phyloP scores from a whole-genome alignment of 2,797 vertebrate genomes.

The Cirrhinus mrigala region DNA sequence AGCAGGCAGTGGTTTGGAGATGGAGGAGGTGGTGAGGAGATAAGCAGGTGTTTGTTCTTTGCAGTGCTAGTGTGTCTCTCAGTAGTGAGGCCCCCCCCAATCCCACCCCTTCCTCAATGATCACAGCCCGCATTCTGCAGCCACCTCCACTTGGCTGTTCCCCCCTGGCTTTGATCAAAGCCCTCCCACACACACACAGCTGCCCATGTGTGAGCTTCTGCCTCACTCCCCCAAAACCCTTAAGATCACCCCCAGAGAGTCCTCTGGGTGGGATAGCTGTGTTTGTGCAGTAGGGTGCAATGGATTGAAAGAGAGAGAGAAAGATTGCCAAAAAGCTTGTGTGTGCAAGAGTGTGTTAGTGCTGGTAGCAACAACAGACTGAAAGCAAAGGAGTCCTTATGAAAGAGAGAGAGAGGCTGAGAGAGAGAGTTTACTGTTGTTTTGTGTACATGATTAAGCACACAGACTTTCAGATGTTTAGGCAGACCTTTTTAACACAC shows the following conservation, averaged over 20 bases:
- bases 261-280: slow-evolving; percentile 46
- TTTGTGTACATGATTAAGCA: slow-evolving; percentile 67
- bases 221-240: slow-evolving; percentile 78
- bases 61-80: slow-evolving; percentile 62
- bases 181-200: slow-evolving; percentile 73
- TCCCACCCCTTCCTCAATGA: slow-evolving; percentile 60
- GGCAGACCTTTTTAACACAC: slow-evolving; percentile 72
- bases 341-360: slow-evolving; percentile 39
- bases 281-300: slow-evolving; percentile 51
- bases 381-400: slow-evolving; percentile 36
- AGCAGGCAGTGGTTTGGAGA: slow-evolving; percentile 24
- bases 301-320: slow-evolving; percentile 34
- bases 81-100: slow-evolving; percentile 55
- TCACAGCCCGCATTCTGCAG: slow-evolving; percentile 67
- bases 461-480: slow-evolving; percentile 71
- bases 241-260: slow-evolving; percentile 65
- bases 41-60: slow-evolving; percentile 75
- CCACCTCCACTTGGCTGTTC: slow-evolving; percentile 63
- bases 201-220: slow-evolving; percentile 80
- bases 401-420: slow-evolving; percentile 50
- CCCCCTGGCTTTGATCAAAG: slow-evolving; percentile 78
- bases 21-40: slow-evolving; percentile 53
- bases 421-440: slow-evolving; percentile 52
- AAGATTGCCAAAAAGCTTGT: slow-evolving; percentile 36
- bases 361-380: slow-evolving; percentile 39